Base-by-base conservation (phyloP, 2,888 invertebrate genomes). In the Hedychridium roseum region DNA sequence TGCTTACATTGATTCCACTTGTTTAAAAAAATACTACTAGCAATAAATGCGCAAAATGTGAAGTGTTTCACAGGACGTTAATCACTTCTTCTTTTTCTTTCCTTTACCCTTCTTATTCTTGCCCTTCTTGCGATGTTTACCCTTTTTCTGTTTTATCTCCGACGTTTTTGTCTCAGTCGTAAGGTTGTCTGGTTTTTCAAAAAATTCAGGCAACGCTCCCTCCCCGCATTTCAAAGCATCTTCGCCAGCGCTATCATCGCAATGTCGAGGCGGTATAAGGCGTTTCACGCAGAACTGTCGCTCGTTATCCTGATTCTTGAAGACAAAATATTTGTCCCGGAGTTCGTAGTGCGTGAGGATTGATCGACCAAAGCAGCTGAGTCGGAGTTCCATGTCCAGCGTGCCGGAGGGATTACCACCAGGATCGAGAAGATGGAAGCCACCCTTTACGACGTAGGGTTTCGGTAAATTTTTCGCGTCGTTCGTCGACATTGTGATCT, bases 401-500 rank as follows among this genome's bases (percentile, higher is more conserved):
- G 49, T 60, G 12, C 78, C 78, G 6, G 68, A 66, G 1, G 64
- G 66, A 59, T 75, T 73, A 37, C 64, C 66, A 0, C 78, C 78
- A 0, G 74, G 69, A 49, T 78, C 78, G 1, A 45, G 6, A 1
- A 78, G 46, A 12, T 67, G 54, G 48, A 64, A 71, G 3, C 43
- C 57, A 6, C 71, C 72, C 11, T 57, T 63, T 14, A 74, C 48
- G 5, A 44, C 44, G 52, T 71, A 77, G 0, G 77, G 73, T 20
- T 66, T 66, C 1, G 78, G 76, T 44, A 68, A 49, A 42, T 74
- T 68, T 7, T 62, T 56, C 2, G 45, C 30, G 44, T 77, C 76
- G 49, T 78, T 78, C 27, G 53, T 57, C 2, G 68, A 59, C 76
- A 78, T 76, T 2, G 72, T 65, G 9, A 78, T 59, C 46, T 78